Percentiles rank a stretch among this genome's conserved stretches.
phyloP scores from a whole-genome alignment of 2,888 invertebrate species.

The Allolobophora icterica region DNA sequence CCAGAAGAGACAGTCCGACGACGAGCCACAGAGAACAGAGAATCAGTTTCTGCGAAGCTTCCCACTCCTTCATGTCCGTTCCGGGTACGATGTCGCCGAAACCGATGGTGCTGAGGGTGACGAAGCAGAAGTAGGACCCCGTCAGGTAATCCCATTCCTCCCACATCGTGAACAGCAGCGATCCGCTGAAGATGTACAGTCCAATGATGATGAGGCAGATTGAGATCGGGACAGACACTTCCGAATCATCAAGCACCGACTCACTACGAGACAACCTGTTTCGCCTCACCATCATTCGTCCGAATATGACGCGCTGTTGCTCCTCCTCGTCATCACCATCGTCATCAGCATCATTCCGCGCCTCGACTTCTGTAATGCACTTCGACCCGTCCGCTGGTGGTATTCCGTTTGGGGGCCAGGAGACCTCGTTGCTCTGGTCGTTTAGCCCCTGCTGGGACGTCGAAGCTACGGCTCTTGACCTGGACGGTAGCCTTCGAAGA shows the following conservation, averaged over 20 bases:
- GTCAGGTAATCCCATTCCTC: conserved; percentile 91
- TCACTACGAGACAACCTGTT: background rate
- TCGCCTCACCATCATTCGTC: background rate
- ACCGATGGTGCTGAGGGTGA: conserved; percentile 66
- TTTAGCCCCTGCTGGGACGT: background rate
- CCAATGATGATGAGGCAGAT: conserved; percentile 89
- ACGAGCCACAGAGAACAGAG: conserved; percentile 63
- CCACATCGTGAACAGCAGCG: conserved; percentile 87
- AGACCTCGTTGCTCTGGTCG: background rate
- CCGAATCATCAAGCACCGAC: conserved; percentile 36
- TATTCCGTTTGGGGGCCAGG: background rate
- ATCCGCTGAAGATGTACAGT: conserved; percentile 86
- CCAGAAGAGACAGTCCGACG: conserved; percentile 65
- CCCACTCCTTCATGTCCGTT: conserved; percentile 57
- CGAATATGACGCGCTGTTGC: background rate
- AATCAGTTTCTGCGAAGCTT: conserved; percentile 58
- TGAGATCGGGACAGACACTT: conserved; percentile 78
- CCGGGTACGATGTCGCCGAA: conserved; percentile 66
- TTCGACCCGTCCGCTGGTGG: conserved; percentile 1
- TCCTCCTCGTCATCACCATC: background rate
- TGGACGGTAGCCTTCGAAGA: background rate
- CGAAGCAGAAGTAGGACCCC: conserved; percentile 71
- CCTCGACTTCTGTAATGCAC: background rate
- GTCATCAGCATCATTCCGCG: background rate
- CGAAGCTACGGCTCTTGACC: background rate